Evolutionary conservation across 2,113 vertebrate genomes (phyloP).

Genomic region (Tympanuchus pallidicinctus): DNA sequence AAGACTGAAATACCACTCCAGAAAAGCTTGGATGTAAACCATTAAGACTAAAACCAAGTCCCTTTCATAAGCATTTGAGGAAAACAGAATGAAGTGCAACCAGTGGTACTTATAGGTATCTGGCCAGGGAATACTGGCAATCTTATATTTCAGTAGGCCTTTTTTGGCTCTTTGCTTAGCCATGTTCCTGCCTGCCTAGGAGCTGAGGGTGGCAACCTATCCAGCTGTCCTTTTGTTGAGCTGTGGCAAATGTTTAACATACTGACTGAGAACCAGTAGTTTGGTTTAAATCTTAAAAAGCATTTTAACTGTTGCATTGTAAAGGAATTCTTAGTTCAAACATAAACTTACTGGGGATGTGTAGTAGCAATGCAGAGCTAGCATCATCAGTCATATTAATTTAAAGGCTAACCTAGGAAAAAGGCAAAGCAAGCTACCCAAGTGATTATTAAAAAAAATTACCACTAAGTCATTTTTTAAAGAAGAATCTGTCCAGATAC

Average conservation of each 20-base stretch:
- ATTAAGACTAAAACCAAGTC: not conserved
- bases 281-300: not conserved
- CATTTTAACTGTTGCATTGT: not conserved
- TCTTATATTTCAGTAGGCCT: not conserved
- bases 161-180: not conserved
- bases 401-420: not conserved
- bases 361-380: not conserved
- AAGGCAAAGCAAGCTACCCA: no score
- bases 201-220: fast-evolving
- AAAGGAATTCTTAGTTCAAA: not conserved
- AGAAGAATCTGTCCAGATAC: no score
- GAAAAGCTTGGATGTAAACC: not conserved
- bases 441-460: no score
- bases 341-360: no score
- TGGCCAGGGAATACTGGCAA: not conserved
- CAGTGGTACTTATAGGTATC: fast-evolving
- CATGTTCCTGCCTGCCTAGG: fast-evolving
- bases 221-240: fast-evolving
- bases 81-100: fast-evolving
- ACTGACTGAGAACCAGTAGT: fast-evolving
- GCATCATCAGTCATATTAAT: not conserved
- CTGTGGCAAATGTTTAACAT: fast-evolving
- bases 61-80: not conserved
- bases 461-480: no score
- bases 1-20: not conserved